Evolutionary conservation across 2,797 vertebrate species (phyloP).

Genomic region (Dendrocincla fuliginosa): DNA sequence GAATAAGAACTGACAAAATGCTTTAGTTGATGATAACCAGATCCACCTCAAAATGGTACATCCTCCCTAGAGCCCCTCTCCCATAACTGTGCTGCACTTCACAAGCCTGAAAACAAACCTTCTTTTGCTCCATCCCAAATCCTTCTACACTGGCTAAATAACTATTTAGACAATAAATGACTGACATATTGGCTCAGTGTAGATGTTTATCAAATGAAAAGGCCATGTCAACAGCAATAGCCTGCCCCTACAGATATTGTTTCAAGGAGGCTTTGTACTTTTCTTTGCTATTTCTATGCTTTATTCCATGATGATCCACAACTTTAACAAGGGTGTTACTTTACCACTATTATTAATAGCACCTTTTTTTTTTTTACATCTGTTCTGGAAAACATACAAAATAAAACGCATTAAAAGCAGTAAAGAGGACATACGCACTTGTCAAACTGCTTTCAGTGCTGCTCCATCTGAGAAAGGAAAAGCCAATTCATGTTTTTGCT

Average conservation of each 20-base stretch:
- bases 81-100: neutral
- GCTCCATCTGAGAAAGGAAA: neutral
- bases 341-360: neutral
- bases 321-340: neutral
- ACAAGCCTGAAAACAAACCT: neutral
- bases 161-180: neutral
- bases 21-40: neutral
- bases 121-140: neutral
- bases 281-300: neutral
- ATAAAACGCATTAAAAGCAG: neutral
- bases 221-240: neutral
- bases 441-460: neutral
- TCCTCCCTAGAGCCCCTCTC: neutral
- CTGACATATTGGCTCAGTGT: neutral
- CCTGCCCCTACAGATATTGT: neutral
- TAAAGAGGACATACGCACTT: neutral
- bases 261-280: neutral
- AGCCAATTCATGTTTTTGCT: neutral
- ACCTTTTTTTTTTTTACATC: neutral
- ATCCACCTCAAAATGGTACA: neutral
- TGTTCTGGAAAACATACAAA: neutral
- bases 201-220: neutral
- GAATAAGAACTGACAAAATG: neutral
- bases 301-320: neutral
- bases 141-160: neutral